Conservation (phyloP, 2,113 vertebrate species). For the Chascanopsetta lugubris region DNA sequence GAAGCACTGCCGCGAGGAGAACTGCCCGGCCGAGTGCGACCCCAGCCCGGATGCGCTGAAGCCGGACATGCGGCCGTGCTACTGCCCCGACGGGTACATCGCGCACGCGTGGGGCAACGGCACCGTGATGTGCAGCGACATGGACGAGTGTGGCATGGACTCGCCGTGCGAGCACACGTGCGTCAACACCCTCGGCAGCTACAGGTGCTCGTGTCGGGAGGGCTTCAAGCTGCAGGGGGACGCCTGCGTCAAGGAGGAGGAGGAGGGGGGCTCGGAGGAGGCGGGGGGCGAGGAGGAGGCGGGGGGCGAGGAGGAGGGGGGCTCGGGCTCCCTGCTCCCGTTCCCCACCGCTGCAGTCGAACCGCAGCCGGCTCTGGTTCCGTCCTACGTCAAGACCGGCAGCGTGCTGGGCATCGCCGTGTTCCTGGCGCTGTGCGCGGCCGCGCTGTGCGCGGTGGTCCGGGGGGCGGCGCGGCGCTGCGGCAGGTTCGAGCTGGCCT, state of each 20-base stretch:
- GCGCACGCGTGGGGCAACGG: background rate
- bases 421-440: constrained; percentile 28
- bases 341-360: fast-evolving
- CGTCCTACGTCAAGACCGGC: constrained; percentile 62
- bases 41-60: fast-evolving
- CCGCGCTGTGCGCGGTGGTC: constrained; percentile 26
- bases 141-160: constrained; percentile 39
- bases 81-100: constrained; percentile 53
- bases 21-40: constrained; percentile 23
- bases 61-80: background rate
- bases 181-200: constrained; percentile 15
- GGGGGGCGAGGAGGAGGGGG: fast-evolving
- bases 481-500: constrained; percentile 20
- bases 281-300: fast-evolving
- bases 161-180: constrained; percentile 34
- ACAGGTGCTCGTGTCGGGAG: constrained; percentile 37
- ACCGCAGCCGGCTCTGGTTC: background rate
- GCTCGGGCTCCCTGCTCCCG: background rate
- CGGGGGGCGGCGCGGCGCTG: constrained; percentile 9
- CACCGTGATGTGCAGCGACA: constrained; percentile 22
- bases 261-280: background rate
- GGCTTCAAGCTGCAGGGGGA: constrained; percentile 11
- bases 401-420: constrained; percentile 63
- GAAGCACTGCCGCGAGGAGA: constrained; percentile 9
- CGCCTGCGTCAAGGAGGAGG: background rate